Base-by-base conservation (phyloP, 2,113 vertebrate genomes). In the Oreotrochilus melanogaster region DNA sequence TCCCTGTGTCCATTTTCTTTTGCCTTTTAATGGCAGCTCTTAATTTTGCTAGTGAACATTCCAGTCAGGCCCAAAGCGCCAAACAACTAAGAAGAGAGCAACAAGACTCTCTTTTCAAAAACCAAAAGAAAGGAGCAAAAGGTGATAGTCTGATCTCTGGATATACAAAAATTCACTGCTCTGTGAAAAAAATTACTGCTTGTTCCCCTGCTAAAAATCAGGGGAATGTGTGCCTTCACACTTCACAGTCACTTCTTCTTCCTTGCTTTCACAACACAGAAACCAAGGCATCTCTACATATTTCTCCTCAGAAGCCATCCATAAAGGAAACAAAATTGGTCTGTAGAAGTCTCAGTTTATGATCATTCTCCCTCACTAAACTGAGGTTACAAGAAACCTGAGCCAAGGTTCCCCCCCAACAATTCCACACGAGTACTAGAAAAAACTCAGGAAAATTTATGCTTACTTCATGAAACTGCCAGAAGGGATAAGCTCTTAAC, bases 21-120 rank as follows among this genome's bases (percentile, higher is more conserved):
- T 48, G 14, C 30, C 60, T 83, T 89, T 66, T 60, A 92, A 88
- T 61, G 79, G 33, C 30, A 87, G 72, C 30, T 78, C 30, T 64
- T 75, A 50, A 16, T 84, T 79, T 79, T 90, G 24, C 51, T 57
- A 58, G 12, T 31, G 25, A 86, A 61, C 54, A 62, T 76, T 86
- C 54, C 67, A 83, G 35, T 57, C 35, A 76, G 61, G 64, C 45
- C n/a, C 86, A 54, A 92, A 90, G 24, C 33, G 17, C 31, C 58
- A 73, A 92, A 65, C 12, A 79, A 65, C 31, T 79, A 65, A 61
- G 19, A 75, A 45, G 21, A 83, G n/a, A 18, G 39, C 7, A 3
- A 61, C 28, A 79, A 30, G 18, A 75, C 8, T 57, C 24, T 7
- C 18, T 69, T 64, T 53, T 14, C 56, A 72, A 95, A 76, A 88